These are phyloP conservation scores for Procambarus clarkii DNA, from an alignment of 1,140 invertebrate species.

Conservation along the genomic window DNA sequence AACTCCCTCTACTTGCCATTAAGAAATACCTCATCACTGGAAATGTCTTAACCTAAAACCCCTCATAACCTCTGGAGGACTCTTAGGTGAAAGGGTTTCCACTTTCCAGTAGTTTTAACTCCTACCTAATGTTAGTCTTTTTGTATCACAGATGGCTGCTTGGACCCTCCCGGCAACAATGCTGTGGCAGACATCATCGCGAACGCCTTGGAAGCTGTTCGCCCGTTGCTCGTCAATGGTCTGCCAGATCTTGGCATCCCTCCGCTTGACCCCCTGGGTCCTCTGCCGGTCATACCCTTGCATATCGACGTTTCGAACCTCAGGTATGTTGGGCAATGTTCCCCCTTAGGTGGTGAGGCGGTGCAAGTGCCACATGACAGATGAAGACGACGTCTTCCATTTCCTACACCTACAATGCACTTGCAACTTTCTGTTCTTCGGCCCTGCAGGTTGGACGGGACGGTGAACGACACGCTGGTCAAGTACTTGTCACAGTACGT, in stretches of 20 bases:
- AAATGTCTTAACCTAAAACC: no score
- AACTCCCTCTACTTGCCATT: no score
- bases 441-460: slow-evolving; percentile 41
- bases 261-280: slow-evolving; percentile 65
- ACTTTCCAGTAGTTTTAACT: no score
- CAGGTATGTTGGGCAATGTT: slow-evolving; percentile 21
- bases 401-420: no score
- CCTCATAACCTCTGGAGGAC: no score
- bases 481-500: slow-evolving; percentile 59
- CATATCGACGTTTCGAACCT: slow-evolving; percentile 34
- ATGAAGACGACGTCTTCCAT: no score
- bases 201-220: slow-evolving; percentile 38
- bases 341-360: no score
- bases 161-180: slow-evolving; percentile 58
- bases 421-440: no score
- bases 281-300: slow-evolving; percentile 45
- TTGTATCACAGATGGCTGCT: slow-evolving; percentile 50
- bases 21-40: no score
- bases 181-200: slow-evolving; percentile 52
- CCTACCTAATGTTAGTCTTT: no score
- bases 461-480: slow-evolving; percentile 43
- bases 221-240: slow-evolving; percentile 38
- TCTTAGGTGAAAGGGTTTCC: no score
- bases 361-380: no score
- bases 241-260: slow-evolving; percentile 60